These are phyloP conservation scores for Rhinoraja longicauda DNA, from an alignment of 2,797 vertebrate species.

Conservation along the genomic window DNA sequence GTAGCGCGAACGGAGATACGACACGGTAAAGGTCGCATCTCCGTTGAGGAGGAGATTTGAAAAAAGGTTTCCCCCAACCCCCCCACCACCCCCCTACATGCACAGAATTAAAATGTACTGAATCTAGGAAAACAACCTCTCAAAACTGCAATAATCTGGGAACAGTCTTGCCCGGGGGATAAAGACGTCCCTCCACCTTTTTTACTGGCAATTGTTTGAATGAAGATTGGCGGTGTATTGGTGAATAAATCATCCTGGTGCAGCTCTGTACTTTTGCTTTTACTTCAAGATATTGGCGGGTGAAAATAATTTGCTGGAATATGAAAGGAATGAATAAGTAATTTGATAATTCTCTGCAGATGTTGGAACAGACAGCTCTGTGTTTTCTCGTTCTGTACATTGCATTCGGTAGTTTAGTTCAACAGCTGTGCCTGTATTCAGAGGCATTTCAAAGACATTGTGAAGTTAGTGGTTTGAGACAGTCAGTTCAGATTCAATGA, in stretches of 20 bases:
- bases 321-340: constrained; percentile 18
- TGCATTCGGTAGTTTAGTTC: constrained; percentile 17
- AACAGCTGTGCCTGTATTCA: constrained; percentile 32
- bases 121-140: background rate
- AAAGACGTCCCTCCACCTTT: background rate
- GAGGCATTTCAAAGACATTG: constrained; percentile 30
- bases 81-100: too few species aligned
- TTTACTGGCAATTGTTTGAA: background rate
- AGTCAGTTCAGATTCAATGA: constrained; percentile 27
- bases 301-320: background rate
- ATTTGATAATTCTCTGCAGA: constrained; percentile 20
- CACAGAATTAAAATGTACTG: too few species aligned
- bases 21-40: too few species aligned
- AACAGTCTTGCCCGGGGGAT: background rate
- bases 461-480: constrained; percentile 33
- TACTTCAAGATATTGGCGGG: background rate
- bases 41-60: too few species aligned
- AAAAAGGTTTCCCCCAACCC: too few species aligned
- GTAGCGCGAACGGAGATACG: too few species aligned
- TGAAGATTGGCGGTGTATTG: background rate
- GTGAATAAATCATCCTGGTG: background rate
- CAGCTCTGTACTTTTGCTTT: background rate
- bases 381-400: constrained; percentile 6
- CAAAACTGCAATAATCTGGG: too few species aligned
- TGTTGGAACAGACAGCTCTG: background rate